These are phyloP conservation scores for Leucoraja ocellata DNA, from an alignment of 2,797 vertebrate genomes.

Conservation along the genomic window DNA sequence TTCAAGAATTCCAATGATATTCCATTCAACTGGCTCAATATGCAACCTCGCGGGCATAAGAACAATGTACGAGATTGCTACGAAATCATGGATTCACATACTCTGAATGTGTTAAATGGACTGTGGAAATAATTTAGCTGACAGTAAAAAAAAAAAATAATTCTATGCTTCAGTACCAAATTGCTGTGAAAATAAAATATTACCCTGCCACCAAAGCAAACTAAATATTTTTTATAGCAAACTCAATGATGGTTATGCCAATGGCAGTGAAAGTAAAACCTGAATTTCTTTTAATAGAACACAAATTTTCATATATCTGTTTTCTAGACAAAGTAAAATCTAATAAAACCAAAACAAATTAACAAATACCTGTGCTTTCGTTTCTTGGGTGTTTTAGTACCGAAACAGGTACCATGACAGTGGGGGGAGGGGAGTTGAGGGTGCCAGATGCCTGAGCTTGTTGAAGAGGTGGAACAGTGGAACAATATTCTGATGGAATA, in stretches of 20 bases:
- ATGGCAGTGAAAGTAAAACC: not conserved
- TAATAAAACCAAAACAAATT: slow-evolving; percentile 30
- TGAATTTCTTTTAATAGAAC: not conserved
- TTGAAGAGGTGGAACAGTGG: slow-evolving; percentile 66
- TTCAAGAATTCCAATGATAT: not conserved
- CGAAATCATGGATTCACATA: not conserved
- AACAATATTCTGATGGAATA: slow-evolving; percentile 68
- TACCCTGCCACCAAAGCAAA: not conserved
- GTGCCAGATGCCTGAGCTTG: slow-evolving; percentile 65
- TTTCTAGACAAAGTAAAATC: slow-evolving; percentile 25
- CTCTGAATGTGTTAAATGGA: not conserved
- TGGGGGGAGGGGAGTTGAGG: slow-evolving; percentile 68
- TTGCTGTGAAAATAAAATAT: not conserved
- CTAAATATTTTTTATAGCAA: not conserved
- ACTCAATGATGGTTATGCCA: not conserved
- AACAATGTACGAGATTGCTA: too few relatives aligned
- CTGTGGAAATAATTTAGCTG: not conserved
- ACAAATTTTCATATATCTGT: slow-evolving; percentile 21
- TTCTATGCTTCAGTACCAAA: not conserved
- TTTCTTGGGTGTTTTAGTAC: slow-evolving; percentile 75
- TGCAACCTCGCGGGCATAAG: not conserved
- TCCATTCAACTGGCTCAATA: not conserved
- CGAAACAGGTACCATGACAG: slow-evolving; percentile 71
- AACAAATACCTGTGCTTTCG: slow-evolving; percentile 62
- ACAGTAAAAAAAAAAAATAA: not conserved